These are phyloP conservation scores for Heliconius eleuchia DNA, from an alignment of 1,140 invertebrate species.

Conservation along the genomic window DNA sequence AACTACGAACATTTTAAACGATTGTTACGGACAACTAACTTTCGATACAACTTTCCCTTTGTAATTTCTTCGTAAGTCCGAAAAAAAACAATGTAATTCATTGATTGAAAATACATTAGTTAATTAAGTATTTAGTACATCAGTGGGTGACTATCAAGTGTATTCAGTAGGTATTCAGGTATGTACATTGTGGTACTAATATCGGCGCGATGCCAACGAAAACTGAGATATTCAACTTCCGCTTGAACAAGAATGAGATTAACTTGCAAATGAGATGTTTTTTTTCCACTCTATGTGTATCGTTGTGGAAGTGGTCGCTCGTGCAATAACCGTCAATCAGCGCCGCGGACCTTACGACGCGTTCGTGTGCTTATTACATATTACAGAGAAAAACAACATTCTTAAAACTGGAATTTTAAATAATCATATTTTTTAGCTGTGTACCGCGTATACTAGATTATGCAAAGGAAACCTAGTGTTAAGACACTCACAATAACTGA, in stretches of 20 bases:
- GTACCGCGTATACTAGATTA: background rate
- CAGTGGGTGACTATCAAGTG: background rate
- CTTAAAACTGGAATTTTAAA: background rate
- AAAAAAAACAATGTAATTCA: too few relatives aligned
- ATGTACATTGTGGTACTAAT: background rate
- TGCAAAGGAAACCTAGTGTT: too few relatives aligned
- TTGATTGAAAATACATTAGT: too few relatives aligned
- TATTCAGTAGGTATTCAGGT: background rate
- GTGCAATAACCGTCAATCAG: slow-evolving; percentile 29
- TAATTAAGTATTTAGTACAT: too few relatives aligned
- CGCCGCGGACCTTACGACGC: background rate
- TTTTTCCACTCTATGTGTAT: slow-evolving; percentile 6
- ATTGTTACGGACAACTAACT: too few relatives aligned
- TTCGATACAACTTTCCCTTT: too few relatives aligned
- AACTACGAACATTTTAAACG: too few relatives aligned
- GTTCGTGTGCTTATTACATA: background rate
- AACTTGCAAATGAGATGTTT: slow-evolving; percentile 31
- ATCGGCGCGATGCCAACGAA: background rate
- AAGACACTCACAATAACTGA: too few relatives aligned
- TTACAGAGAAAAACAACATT: background rate
- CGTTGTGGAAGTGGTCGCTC: slow-evolving; percentile 13
- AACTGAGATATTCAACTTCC: slow-evolving; percentile 20
- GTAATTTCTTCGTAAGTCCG: too few relatives aligned
- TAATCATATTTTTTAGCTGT: background rate
- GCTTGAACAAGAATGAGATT: slow-evolving; percentile 12